These are phyloP conservation scores for Mixornis gularis DNA, from an alignment of 2,113 vertebrate species.

Conservation along the genomic window DNA sequence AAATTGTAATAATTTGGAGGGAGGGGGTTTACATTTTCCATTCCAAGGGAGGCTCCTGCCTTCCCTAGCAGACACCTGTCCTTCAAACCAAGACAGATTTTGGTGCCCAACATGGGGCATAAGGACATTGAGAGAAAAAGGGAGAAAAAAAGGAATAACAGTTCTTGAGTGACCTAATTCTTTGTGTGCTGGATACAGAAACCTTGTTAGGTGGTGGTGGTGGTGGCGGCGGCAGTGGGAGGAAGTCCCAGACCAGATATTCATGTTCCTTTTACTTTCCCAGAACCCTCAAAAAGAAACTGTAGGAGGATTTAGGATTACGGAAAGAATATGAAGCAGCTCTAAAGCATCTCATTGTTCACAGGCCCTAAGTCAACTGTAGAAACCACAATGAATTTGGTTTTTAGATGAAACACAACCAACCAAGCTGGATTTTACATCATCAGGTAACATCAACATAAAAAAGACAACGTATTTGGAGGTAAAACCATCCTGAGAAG, in stretches of 20 bases:
- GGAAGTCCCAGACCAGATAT: neutral
- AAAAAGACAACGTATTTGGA: neutral
- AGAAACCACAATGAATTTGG: neutral
- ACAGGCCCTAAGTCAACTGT: neutral
- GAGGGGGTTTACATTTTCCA: neutral
- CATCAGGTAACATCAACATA: neutral
- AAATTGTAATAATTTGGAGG: neutral
- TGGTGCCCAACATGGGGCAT: fast-evolving
- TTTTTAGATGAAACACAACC: neutral
- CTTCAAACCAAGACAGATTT: neutral
- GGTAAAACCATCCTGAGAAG: neutral
- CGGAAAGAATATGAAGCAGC: neutral
- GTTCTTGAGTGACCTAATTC: neutral
- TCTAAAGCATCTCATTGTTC: neutral
- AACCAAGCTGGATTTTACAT: neutral
- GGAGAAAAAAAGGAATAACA: neutral
- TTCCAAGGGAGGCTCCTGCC: neutral
- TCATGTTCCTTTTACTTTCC: neutral
- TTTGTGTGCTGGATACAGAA: neutral
- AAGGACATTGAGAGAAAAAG: neutral
- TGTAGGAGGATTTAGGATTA: neutral
- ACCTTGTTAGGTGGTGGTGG: neutral
- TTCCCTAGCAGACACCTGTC: neutral
- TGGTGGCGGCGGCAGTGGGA: neutral
- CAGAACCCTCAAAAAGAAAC: neutral